phyloP scores from a whole-genome alignment of 2,113 vertebrate species.

The Arenaria interpres region DNA sequence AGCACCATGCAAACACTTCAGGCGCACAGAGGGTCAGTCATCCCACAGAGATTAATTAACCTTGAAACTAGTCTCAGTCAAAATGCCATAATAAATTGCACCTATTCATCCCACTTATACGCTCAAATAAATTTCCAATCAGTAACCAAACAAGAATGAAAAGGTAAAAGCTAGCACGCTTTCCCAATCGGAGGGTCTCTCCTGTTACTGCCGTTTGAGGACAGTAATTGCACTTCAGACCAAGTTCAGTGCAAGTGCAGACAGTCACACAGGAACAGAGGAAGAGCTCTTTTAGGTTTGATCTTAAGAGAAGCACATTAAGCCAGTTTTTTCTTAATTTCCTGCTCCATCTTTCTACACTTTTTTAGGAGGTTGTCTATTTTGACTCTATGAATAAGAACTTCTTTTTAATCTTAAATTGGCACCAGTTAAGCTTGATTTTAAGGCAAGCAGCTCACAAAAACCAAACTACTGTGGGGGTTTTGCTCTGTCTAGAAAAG shows the following conservation, averaged over 20 bases:
- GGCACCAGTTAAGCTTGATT: background rate
- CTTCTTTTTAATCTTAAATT: background rate
- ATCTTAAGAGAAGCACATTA: background rate
- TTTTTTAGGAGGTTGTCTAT: background rate
- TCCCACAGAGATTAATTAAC: conserved; percentile 5
- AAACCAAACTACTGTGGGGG: background rate
- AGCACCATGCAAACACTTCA: background rate
- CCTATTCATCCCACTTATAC: background rate
- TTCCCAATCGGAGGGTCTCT: background rate
- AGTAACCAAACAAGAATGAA: background rate
- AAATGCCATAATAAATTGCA: conserved; percentile 31
- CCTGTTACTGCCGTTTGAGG: background rate
- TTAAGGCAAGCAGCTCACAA: background rate
- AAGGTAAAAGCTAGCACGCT: background rate
- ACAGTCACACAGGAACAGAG: background rate
- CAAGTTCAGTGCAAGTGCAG: background rate
- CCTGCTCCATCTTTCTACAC: background rate
- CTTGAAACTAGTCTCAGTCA: background rate
- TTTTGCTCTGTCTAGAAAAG: background rate
- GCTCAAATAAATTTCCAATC: background rate
- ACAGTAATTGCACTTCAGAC: background rate
- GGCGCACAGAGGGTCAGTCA: background rate
- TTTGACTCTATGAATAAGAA: background rate
- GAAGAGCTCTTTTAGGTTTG: background rate
- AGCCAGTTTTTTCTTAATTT: background rate